Conservation (phyloP, 1,140 invertebrate genomes). For the Panulirus ornatus region DNA sequence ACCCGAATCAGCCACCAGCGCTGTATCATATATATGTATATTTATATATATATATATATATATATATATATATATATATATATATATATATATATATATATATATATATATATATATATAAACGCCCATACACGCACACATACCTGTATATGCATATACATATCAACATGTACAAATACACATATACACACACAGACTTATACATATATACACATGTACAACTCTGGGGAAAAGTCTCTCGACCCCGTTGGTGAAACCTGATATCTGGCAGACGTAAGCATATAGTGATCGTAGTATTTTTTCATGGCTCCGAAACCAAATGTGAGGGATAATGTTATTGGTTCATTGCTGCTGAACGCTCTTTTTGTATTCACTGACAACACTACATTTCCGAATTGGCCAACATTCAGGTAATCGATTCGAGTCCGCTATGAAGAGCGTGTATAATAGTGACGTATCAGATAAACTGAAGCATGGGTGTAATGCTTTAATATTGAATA, state of each 20-base stretch:
- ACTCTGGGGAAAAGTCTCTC: background rate
- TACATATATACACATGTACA: background rate
- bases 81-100: constrained; percentile 14
- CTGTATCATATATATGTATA: constrained; percentile 7
- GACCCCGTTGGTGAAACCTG: too few species aligned
- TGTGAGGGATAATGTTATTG: background rate
- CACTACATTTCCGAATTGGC: too few species aligned
- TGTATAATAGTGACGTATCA: background rate
- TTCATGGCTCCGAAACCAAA: background rate
- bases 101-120: constrained; percentile 14
- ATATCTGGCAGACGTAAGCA: too few species aligned
- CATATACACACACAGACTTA: too few species aligned
- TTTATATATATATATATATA: constrained; percentile 10
- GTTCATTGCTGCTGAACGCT: too few species aligned
- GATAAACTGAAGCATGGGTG: background rate
- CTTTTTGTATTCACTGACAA: background rate
- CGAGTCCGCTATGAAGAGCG: background rate
- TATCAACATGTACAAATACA: too few species aligned
- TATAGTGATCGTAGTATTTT: background rate
- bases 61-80: constrained; percentile 14
- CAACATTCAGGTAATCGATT: too few species aligned
- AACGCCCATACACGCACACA: too few species aligned
- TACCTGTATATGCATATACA: too few species aligned
- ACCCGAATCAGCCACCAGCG: too few species aligned
- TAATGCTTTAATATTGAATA: background rate